Conservation (phyloP, 2,888 invertebrate genomes). For the Volucella bombylans region DNA sequence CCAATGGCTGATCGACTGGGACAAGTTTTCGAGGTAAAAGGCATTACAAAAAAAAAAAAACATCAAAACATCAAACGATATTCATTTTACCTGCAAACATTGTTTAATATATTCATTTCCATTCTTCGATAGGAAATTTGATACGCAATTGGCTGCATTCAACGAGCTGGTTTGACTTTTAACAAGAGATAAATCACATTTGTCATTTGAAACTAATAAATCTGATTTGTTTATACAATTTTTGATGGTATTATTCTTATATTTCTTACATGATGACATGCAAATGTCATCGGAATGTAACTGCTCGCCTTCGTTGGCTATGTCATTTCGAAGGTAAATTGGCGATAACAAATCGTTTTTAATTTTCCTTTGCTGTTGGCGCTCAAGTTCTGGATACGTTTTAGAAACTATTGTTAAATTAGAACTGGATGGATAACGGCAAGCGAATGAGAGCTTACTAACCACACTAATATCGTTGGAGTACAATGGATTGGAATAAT, state of each 20-base stretch:
- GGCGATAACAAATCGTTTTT: conserved; percentile 43
- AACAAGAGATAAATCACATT: conserved; percentile 50
- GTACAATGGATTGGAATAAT: conserved; percentile 59
- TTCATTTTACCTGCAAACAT: conserved; percentile 85
- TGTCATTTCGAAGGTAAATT: conserved; percentile 33
- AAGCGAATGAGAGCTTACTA: conserved; percentile 54
- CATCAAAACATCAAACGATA: background rate
- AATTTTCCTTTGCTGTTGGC: conserved; percentile 41
- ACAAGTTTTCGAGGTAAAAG: conserved; percentile 9
- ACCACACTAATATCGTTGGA: conserved; percentile 47
- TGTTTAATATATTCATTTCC: conserved; percentile 87
- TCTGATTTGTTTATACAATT: conserved; percentile 37
- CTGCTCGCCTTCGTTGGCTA: conserved; percentile 38
- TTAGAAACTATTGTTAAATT: conserved; percentile 69
- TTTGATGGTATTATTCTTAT: conserved; percentile 32
- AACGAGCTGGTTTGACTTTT: conserved; percentile 83
- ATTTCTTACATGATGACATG: conserved; percentile 38
- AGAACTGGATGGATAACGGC: conserved; percentile 71
- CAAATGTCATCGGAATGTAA: conserved; percentile 35
- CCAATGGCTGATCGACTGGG: conserved; percentile 48
- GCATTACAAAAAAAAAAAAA: conserved; percentile 1
- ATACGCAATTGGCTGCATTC: conserved; percentile 85
- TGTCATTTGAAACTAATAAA: conserved; percentile 29
- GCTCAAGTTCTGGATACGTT: conserved; percentile 52
- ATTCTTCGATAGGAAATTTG: conserved; percentile 86